Percentiles rank a stretch among this genome's conserved stretches.
These are phyloP conservation scores for Acanthosepion lycidas DNA, from an alignment of 2,888 invertebrate genomes.

Conservation along the genomic window DNA sequence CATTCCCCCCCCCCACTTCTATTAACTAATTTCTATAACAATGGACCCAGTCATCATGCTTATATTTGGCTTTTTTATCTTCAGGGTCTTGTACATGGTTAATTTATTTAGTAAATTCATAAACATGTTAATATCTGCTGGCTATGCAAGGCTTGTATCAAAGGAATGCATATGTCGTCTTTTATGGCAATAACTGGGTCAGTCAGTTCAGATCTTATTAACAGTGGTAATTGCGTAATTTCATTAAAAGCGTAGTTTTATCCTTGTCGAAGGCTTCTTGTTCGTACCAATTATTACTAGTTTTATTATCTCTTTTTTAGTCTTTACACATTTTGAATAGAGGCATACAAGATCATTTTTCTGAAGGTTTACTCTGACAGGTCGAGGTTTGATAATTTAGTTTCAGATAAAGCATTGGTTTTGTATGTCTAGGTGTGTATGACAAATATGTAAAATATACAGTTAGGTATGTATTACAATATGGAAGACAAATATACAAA, in stretches of 20 bases:
- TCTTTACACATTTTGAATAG: too few species aligned
- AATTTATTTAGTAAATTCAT: not conserved
- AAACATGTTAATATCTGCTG: not conserved
- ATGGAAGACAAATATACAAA: too few species aligned
- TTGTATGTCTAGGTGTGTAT: too few species aligned
- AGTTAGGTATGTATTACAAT: too few species aligned
- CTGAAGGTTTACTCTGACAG: too few species aligned
- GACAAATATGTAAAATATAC: too few species aligned
- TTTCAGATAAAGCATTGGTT: too few species aligned
- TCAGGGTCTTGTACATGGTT: not conserved
- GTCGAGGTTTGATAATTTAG: too few species aligned
- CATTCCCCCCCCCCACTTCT: not conserved
- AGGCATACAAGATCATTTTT: too few species aligned
- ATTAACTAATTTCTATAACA: not conserved
- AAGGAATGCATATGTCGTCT: not conserved
- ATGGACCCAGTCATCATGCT: not conserved
- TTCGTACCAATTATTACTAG: too few species aligned
- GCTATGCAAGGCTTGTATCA: not conserved
- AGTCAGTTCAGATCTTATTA: not conserved
- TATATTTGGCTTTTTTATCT: not conserved
- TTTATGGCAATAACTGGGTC: not conserved
- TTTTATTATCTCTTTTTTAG: too few species aligned
- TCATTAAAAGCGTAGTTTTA: not conserved
- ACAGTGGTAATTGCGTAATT: not conserved
- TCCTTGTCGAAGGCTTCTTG: not conserved